Evolutionary conservation across 2,888 invertebrate species (phyloP), one percentile per base, ranked within the genome.

Genomic region (Hipparchia sbordonii): DNA sequence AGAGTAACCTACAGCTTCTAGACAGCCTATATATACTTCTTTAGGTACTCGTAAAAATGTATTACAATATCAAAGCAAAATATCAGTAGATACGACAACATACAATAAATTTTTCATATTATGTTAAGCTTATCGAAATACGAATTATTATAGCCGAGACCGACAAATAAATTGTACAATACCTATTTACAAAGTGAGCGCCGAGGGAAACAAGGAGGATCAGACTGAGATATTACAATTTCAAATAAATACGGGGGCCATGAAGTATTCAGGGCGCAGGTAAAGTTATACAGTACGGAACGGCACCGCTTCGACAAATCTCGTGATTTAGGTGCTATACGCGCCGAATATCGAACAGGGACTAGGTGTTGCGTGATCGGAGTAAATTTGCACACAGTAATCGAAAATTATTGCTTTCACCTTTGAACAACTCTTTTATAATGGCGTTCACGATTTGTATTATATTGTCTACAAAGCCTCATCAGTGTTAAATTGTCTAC

Each of bases 261-360:
- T 91, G 91, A 92, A 91, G 91, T 92, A 93, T 93, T 93, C 91
- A 93, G 87, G 87, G 84, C 88, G 89, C 87, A 91, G 89, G 92
- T 91, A 90, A 91, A 88, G 90, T 90, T 92, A 90, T 90, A 88
- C 89, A 92, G 91, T 89, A 89, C 82, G 87, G 86, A 84, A 84
- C 87, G 86, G 88, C 86, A 85, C 86, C 87, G 88, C 86, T 87
- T 91, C 91, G 91, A 92, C 92, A 93, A 93, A 93, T 93, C 91
- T 92, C 89, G 89, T 92, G 93, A 93, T 92, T 93, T 93, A 92
- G 89, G 88, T 87, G 88, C 90, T 88, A 90, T 89, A 90, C 93
- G 91, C 87, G 87, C 86, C 89, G 91, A 91, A 93, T 92, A 92
- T 91, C 90, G 88, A 91, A 85, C 85, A 88, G 87, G 87, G 84